Base-by-base conservation (phyloP, 2,113 vertebrate species). In the Euleptes europaea region DNA sequence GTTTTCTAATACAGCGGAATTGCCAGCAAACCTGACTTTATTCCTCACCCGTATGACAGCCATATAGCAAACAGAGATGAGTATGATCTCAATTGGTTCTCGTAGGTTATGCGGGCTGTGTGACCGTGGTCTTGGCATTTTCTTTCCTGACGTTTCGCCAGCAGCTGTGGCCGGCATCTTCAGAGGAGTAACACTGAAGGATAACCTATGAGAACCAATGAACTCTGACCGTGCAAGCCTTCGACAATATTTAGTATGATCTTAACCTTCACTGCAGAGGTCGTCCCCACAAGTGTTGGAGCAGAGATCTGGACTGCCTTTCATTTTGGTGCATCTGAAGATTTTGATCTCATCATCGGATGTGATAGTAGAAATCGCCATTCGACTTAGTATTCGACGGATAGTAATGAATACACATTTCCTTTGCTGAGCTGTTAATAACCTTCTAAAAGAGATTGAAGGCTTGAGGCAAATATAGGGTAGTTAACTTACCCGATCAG, bases 401-500 rank as follows among this genome's bases (percentile, higher is more conserved):
- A 84, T 60, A 82, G 76, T 4, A 2, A 38, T 84, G 83, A 86
- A 84, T 71, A 84, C n/a, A 49, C 33, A 92, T 73, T 92, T 38
- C 86, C 89, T 79, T 84, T 89, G 84, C 85, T 84, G 88, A 87
- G 90, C 81, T 88, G 90, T 83, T 93, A 95, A 95, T 93, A 89
- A 88, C 83, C 92, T 91, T 84, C 92, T 92, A 93, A 94, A 95
- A 94, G 86, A 92, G 90, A 92, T 89, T 84, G 90, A 92, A 84
- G 75, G 90, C 95, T 88, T 84, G 88, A 91, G 93, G 94, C 94
- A 94, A 92, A 89, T 87, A 94, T 67, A 5, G 86, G 65, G 86
- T 86, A 82, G 80, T 93, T 92, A 88, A 83, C 87, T 88, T 84
- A 77, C 93, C 79, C 94, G 93, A 95, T 91, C 93, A 93, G 91